These are phyloP conservation scores for Myotis yumanensis DNA, from an alignment of 2,113 vertebrate genomes.

Conservation along the genomic window DNA sequence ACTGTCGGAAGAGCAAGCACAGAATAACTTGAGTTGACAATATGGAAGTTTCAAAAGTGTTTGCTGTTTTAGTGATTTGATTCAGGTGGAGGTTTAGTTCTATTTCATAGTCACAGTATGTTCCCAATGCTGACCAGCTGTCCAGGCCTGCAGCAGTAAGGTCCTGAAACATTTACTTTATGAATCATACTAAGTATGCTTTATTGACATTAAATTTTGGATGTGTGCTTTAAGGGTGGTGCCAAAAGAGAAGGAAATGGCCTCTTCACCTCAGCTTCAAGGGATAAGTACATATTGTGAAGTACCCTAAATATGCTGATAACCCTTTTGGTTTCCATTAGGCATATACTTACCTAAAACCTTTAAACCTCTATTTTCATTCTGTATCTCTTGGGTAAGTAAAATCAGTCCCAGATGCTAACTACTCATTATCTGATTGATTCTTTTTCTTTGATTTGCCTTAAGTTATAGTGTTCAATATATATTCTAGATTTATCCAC, in stretches of 20 bases:
- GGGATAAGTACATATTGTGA: not conserved
- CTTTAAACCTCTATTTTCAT: not conserved
- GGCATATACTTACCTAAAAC: not conserved
- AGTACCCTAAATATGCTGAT: constrained; percentile 25
- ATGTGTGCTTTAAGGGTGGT: not conserved
- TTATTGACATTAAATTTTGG: not conserved
- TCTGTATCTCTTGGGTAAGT: not conserved
- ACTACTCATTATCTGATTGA: not conserved
- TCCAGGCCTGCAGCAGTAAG: not conserved
- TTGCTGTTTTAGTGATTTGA: constrained; percentile 25
- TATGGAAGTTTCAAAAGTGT: not conserved
- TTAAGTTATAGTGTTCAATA: not conserved
- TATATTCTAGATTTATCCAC: not conserved
- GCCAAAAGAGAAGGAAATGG: constrained; percentile 20
- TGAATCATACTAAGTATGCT: not conserved
- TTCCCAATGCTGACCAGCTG: not conserved
- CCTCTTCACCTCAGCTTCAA: not conserved
- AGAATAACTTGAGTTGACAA: not conserved
- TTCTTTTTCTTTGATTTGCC: not conserved
- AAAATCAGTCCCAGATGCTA: not conserved
- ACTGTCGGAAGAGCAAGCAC: not conserved
- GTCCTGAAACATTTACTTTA: constrained; percentile 8
- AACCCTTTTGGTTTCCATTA: not conserved
- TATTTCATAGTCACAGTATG: not conserved
- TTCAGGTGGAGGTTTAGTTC: not conserved